Evolutionary conservation across 1,140 invertebrate species (phyloP).

Genomic region (Palaemon carinicauda): DNA sequence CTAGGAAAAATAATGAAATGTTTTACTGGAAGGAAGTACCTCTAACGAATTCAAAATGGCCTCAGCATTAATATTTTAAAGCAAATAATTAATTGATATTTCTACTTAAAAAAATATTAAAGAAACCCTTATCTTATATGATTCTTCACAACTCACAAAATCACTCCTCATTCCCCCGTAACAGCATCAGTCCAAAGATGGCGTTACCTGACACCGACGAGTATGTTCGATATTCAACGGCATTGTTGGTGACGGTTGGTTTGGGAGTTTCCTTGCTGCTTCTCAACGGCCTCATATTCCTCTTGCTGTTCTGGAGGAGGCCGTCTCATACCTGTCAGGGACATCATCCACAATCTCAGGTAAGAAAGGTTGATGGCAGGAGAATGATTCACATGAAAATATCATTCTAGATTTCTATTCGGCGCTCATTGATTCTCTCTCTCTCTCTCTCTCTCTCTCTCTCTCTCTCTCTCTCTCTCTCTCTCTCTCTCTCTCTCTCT

Average conservation of each 20-base stretch:
- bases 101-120: no score
- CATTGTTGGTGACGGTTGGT: slow-evolving; percentile 88
- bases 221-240: slow-evolving; percentile 75
- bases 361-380: not conserved
- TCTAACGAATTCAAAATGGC: no score
- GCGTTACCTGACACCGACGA: slow-evolving; percentile 4
- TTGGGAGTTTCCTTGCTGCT: slow-evolving; percentile 91
- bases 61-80: no score
- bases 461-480: no score
- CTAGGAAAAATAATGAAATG: no score
- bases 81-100: no score
- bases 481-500: no score
- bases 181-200: slow-evolving; percentile 27
- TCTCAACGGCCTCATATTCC: slow-evolving; percentile 88
- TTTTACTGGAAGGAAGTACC: no score
- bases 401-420: no score
- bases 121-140: not conserved
- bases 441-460: no score
- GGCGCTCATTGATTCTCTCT: no score
- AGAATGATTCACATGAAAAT: no score
- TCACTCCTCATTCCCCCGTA: not conserved
- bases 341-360: slow-evolving; percentile 37
- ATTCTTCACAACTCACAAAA: not conserved
- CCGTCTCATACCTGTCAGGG: slow-evolving; percentile 37
- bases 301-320: slow-evolving; percentile 54